These are phyloP conservation scores for Porites lobata DNA, from an alignment of 92 coral and sea anemone species.

Conservation along the genomic window DNA sequence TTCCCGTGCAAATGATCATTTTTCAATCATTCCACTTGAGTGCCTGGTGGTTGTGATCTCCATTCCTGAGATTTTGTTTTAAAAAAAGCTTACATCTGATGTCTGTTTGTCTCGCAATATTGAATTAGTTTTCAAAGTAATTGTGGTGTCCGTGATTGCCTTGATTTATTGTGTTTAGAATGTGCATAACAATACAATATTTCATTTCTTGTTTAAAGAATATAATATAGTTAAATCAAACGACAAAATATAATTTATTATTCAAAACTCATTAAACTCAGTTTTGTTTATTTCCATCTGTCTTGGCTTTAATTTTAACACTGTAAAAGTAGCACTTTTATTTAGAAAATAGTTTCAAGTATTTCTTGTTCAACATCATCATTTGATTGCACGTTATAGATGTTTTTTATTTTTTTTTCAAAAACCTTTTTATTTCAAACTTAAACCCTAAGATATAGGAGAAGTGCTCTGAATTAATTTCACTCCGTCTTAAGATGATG, in stretches of 20 bases:
- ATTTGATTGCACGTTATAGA: background rate
- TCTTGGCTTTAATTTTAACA: background rate
- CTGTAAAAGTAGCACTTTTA: no score
- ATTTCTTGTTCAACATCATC: background rate
- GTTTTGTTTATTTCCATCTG: background rate
- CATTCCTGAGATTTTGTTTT: background rate
- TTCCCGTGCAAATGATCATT: background rate
- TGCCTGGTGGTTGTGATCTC: background rate
- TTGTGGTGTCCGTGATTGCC: background rate
- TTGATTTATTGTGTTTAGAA: background rate
- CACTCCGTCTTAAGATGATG: no score
- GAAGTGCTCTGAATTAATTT: no score
- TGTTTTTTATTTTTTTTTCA: background rate
- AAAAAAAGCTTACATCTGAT: background rate
- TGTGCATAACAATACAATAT: background rate
- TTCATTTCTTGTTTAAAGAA: background rate
- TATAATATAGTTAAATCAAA: background rate
- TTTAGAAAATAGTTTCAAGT: no score
- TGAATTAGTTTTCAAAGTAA: background rate
- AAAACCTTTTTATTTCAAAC: no score
- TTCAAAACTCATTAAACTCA: background rate
- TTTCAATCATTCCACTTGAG: conserved; percentile 7
- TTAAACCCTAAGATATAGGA: no score
- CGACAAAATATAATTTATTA: no score
- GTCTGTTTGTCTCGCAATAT: background rate